Base-by-base conservation (phyloP, 23 tunicate genomes). In the Aplidium turbinatum region DNA sequence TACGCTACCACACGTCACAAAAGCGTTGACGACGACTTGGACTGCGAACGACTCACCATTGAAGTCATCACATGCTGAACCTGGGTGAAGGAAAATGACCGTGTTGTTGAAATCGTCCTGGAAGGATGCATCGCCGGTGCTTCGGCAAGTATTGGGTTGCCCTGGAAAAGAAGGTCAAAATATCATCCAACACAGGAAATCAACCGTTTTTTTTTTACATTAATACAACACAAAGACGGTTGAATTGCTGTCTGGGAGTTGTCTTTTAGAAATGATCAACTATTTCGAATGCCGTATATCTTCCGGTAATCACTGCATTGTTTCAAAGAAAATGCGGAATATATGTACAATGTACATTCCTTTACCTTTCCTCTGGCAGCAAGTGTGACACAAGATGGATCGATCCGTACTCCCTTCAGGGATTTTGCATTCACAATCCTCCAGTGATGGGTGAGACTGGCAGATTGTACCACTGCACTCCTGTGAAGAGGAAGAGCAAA, bases 21-120 rank as follows among this genome's bases (percentile, higher is more conserved):
- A 62, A 30, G 19, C n/a, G 69, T 9, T 26, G 30, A 62, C 27
- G 38, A 62, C 36, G 13, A 7, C 38, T 30, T 22, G 11, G 16
- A 42, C 11, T 9, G 50, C 50, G 50, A 11, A 42, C 6, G 4
- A 70, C 23, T 35, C 50, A 84, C 97, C 97, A 3, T 81, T 72
- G 60, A 51, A 78, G 25, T 89, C 78, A 29, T 87, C 99, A 72
- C 99, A 94, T 1, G 99, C 86, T n/a, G 86, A 82, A 6, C 99
- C 99, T 16, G 99, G 99, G 48, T 86, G 87, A 1, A 87, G 61
- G 54, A 65, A 51, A 70, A 87, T 78, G 0, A 73, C 68, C 11
- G 47, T 70, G 29, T 79, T 67, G 53, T 55, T 65, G 47, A 80
- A 92, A 21, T 56, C 32, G 0, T 33, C 45, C 4, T 26, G n/a